Evolutionary conservation across 2,888 invertebrate genomes (phyloP).

Genomic region (Leptarthrus brevirostris): DNA sequence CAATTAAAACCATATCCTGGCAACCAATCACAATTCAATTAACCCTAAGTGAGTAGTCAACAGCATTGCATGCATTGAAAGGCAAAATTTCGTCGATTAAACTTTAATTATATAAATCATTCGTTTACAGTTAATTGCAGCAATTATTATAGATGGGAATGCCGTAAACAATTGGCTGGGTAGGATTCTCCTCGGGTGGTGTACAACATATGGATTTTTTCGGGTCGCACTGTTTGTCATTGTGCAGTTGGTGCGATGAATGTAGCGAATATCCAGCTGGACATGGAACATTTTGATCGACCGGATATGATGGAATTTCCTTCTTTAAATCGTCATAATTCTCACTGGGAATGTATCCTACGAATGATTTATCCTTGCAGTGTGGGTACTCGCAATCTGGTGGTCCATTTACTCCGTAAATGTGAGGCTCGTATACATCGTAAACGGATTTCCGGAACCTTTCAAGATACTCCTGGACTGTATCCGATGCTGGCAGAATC

Average conservation of each 20-base stretch:
- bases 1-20: too few relatives aligned
- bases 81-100: not conserved
- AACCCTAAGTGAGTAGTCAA: too few relatives aligned
- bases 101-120: slow-evolving; percentile 26
- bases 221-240: too few relatives aligned
- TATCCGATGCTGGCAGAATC: too few relatives aligned
- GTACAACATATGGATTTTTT: not conserved
- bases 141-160: slow-evolving; percentile 21
- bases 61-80: too few relatives aligned
- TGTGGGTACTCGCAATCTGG: not conserved
- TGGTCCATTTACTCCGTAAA: not conserved
- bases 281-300: too few relatives aligned
- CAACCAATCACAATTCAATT: too few relatives aligned
- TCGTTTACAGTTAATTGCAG: slow-evolving; percentile 6
- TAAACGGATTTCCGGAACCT: slow-evolving; percentile 22
- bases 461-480: not conserved
- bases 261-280: not conserved
- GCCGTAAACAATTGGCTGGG: not conserved
- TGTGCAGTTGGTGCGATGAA: too few relatives aligned
- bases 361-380: not conserved
- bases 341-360: too few relatives aligned
- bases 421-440: not conserved
- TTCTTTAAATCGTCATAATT: not conserved
- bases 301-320: not conserved
- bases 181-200: not conserved